A percentile compares a stretch with the other conserved stretches of the same genome.
phyloP scores from a whole-genome alignment of 2,113 vertebrate species.

The Lophotis ruficrista region DNA sequence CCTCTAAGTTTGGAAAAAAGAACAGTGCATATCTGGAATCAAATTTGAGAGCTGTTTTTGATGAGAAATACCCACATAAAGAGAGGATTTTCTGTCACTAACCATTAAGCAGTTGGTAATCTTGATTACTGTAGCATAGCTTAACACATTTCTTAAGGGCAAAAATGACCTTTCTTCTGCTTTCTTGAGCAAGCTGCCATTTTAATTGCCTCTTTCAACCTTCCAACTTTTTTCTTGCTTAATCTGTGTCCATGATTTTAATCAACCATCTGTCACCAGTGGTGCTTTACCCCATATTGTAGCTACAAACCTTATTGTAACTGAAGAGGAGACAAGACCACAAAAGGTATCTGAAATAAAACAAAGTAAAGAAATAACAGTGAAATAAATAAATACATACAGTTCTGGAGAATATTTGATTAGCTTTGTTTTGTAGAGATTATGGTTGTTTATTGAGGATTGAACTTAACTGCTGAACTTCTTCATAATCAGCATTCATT shows the following conservation, averaged over 20 bases:
- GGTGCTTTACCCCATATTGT: slow-evolving; percentile 8
- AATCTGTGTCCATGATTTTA: slow-evolving; percentile 49
- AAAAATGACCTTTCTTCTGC: slow-evolving; percentile 64
- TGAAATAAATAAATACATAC: neutral
- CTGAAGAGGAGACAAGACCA: neutral
- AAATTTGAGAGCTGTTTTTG: slow-evolving; percentile 9
- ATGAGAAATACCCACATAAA: neutral
- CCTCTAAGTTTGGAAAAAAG: neutral
- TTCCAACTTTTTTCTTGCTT: slow-evolving; percentile 47
- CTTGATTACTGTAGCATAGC: slow-evolving; percentile 50
- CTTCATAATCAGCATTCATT: neutral
- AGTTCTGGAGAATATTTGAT: neutral
- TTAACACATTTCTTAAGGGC: slow-evolving; percentile 55
- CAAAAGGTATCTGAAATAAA: slow-evolving; percentile 16
- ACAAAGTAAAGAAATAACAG: neutral
- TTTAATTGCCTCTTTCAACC: slow-evolving; percentile 58
- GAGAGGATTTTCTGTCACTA: slow-evolving; percentile 26
- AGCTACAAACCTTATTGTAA: slow-evolving; percentile 15
- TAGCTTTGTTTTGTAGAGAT: neutral
- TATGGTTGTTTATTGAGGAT: neutral
- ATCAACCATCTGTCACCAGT: slow-evolving; percentile 65
- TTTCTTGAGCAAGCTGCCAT: slow-evolving; percentile 58
- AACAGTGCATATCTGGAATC: neutral
- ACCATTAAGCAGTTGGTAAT: slow-evolving; percentile 20
- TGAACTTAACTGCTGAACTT: neutral